A percentile compares a stretch with the other conserved stretches of the same genome.
Evolutionary conservation across 2,113 vertebrate species (phyloP).

Genomic region (Candoia aspera): DNA sequence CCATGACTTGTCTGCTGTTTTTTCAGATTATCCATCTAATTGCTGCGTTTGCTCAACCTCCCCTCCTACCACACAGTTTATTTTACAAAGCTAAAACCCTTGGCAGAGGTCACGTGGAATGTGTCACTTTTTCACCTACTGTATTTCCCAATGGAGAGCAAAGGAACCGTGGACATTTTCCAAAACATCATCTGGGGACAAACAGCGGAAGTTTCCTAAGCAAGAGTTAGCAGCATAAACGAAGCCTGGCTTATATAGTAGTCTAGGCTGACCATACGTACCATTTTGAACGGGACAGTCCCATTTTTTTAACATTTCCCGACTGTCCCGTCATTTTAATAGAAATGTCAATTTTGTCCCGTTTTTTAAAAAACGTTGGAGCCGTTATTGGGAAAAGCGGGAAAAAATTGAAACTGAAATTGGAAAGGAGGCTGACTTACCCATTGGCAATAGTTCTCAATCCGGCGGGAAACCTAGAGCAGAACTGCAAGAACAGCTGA

Average conservation of each 20-base stretch:
- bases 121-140: not conserved
- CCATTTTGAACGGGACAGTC: no score
- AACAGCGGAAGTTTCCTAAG: not conserved
- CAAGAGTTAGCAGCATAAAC: not conserved
- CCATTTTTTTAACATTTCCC: no score
- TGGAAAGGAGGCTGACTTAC: no score
- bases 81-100: constrained; percentile 10
- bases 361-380: no score
- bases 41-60: not conserved
- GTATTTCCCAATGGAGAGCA: not conserved
- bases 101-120: not conserved
- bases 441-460: no score
- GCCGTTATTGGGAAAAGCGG: no score
- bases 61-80: not conserved
- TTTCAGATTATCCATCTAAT: constrained; percentile 23
- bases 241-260: not conserved
- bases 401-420: no score
- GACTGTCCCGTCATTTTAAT: no score
- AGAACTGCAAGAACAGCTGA: no score
- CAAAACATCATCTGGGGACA: not conserved
- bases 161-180: not conserved
- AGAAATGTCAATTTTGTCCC: no score
- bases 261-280: no score
- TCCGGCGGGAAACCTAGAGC: no score
- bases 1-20: constrained; percentile 20